Evolutionary conservation across 2,888 invertebrate genomes (phyloP).

Genomic region (Lochmaea crataegi): DNA sequence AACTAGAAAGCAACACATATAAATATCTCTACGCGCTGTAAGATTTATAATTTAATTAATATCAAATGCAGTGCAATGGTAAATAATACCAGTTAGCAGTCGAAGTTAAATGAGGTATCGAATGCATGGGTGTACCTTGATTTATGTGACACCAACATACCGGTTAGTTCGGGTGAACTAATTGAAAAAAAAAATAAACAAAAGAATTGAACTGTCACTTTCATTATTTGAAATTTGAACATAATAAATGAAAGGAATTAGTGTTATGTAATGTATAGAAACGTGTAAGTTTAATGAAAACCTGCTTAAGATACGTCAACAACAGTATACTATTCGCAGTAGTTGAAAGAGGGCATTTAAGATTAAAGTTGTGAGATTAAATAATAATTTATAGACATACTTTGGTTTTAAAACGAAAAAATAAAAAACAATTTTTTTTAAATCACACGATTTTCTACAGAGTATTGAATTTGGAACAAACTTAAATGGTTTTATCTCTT

Average conservation of each 20-base stretch:
- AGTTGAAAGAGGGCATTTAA: too few relatives aligned
- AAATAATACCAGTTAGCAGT: constrained; percentile 15
- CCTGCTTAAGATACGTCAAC: not conserved
- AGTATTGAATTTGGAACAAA: too few relatives aligned
- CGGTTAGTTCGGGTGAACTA: constrained; percentile 7
- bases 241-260: constrained; percentile 1
- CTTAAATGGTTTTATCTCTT: too few relatives aligned
- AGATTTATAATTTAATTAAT: constrained; percentile 19
- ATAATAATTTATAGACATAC: too few relatives aligned
- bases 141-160: constrained; percentile 17
- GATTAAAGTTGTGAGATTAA: too few relatives aligned
- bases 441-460: too few relatives aligned
- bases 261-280: not conserved
- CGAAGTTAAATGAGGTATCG: constrained; percentile 22
- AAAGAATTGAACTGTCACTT: not conserved
- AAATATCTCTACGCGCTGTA: not conserved
- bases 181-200: constrained; percentile 11
- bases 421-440: too few relatives aligned
- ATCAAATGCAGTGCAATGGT: constrained; percentile 10
- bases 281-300: not conserved
- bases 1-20: constrained; percentile 1
- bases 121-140: constrained; percentile 21
- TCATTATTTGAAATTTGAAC: not conserved
- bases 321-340: too few relatives aligned
- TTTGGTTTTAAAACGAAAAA: too few relatives aligned